These are phyloP conservation scores for Xiphias gladius DNA, from an alignment of 2,113 vertebrate genomes.

Conservation along the genomic window DNA sequence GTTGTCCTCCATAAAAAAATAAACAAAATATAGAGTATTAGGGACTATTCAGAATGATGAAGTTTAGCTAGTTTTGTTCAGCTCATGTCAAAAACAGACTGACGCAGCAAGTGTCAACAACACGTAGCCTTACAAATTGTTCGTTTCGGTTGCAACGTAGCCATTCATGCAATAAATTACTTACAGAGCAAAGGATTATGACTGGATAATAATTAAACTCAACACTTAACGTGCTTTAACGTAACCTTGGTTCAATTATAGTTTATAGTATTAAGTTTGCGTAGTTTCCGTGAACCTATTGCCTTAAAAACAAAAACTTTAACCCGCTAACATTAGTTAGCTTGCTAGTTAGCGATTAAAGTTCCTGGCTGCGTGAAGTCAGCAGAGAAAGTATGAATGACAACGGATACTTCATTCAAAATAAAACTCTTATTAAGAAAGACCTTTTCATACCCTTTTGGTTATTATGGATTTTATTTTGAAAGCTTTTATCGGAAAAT, in stretches of 20 bases:
- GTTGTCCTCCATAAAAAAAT: background rate
- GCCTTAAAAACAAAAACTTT: slow-evolving; percentile 9
- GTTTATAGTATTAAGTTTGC: no score
- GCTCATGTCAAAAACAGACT: background rate
- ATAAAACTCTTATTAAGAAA: background rate
- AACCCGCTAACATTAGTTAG: slow-evolving; percentile 60
- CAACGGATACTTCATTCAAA: background rate
- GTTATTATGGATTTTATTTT: slow-evolving; percentile 15
- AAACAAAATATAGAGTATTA: no score
- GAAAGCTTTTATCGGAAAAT: background rate
- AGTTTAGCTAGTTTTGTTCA: background rate
- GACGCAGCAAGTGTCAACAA: slow-evolving; percentile 23
- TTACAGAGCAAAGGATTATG: background rate
- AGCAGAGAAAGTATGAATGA: fast-evolving
- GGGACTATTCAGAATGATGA: no score
- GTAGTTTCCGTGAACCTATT: background rate
- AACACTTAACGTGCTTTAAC: no score
- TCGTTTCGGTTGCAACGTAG: slow-evolving; percentile 36
- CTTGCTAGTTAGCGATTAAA: slow-evolving; percentile 70
- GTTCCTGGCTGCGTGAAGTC: slow-evolving; percentile 50
- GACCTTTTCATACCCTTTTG: fast-evolving
- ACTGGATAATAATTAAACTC: background rate
- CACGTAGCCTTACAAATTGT: slow-evolving; percentile 21
- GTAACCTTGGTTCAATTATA: fast-evolving
- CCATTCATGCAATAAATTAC: background rate